These are phyloP conservation scores for Drosophila subquinaria DNA, from an alignment of 2,888 invertebrate genomes.

Conservation along the genomic window DNA sequence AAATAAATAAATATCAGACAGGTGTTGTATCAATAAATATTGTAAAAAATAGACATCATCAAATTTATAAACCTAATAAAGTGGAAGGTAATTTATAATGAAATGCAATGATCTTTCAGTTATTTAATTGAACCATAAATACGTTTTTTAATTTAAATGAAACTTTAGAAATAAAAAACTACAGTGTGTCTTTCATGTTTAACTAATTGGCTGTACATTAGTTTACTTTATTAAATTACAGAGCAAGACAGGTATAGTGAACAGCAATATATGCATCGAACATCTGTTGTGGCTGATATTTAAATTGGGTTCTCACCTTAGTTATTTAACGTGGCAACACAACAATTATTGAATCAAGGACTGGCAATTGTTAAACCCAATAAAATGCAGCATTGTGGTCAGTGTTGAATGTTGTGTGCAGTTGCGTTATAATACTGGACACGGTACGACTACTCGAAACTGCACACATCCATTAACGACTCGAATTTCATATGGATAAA, in stretches of 20 bases:
- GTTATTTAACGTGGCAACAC: conserved; percentile 20
- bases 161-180: background rate
- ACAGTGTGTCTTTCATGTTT: background rate
- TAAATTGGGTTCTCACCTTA: conserved; percentile 17
- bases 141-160: background rate
- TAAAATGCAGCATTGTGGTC: conserved; percentile 34
- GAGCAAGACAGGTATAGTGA: background rate
- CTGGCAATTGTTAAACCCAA: conserved; percentile 46
- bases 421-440: background rate
- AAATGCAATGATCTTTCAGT: background rate
- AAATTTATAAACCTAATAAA: background rate
- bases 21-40: background rate
- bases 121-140: background rate
- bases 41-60: background rate
- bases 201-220: conserved; percentile 15
- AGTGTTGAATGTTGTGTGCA: conserved; percentile 13
- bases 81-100: background rate
- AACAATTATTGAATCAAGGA: conserved; percentile 45
- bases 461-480: conserved; percentile 31
- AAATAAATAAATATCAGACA: background rate
- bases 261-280: background rate
- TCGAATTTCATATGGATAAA: conserved; percentile 13
- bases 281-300: conserved; percentile 8
- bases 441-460: background rate
- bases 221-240: conserved; percentile 1